Base-by-base conservation (phyloP, 2,797 vertebrate genomes). In the Chelmon rostratus region DNA sequence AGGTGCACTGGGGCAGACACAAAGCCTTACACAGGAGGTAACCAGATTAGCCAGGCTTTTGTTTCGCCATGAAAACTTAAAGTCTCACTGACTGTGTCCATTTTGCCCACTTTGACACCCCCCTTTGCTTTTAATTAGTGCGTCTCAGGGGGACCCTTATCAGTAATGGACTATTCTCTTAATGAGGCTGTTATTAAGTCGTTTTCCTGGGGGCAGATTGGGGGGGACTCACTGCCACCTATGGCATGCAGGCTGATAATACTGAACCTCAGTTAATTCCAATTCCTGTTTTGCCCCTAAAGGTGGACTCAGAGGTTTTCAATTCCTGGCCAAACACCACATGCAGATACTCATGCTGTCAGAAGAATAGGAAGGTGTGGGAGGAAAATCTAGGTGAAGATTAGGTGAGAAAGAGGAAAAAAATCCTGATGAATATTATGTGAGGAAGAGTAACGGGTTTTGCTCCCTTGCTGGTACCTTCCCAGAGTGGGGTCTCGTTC, bases 171-270 rank as follows among this genome's bases (percentile, higher is more conserved):
- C 89, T 91, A 69, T 86, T 88, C 77, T 89, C 90, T 89, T 94
- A 94, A 95, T 92, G 87, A 95, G 93, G 79, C 86, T 91, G 86
- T 93, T 94, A 94, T 95, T 93, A 95, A 94, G 91, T 90, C 73
- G 68, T 90, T 89, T 87, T 86, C 88, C 89, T 86, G 69, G 1
- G 83, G 82, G 89, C 88, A 81, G 78, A 88, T 86, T n/a, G n/a
- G n/a, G n/a, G n/a, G n/a, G 86, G 91, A 87, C 89, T 86, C 21
- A 35, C 64, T 74, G 83, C 73, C 84, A 92, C 90, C 92, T 92
- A 92, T 89, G 86, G 89, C 87, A 90, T 77, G 78, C 77, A 62
- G 71, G 76, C 87, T 89, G 89, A 95, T 92, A 93, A 94, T 78
- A 83, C 81, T 57, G 37, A 85, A 91, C 86, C 79, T 82, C 78